These are phyloP conservation scores for Oncorhynchus tshawytscha DNA, from an alignment of 2,113 vertebrate genomes.

Conservation along the genomic window DNA sequence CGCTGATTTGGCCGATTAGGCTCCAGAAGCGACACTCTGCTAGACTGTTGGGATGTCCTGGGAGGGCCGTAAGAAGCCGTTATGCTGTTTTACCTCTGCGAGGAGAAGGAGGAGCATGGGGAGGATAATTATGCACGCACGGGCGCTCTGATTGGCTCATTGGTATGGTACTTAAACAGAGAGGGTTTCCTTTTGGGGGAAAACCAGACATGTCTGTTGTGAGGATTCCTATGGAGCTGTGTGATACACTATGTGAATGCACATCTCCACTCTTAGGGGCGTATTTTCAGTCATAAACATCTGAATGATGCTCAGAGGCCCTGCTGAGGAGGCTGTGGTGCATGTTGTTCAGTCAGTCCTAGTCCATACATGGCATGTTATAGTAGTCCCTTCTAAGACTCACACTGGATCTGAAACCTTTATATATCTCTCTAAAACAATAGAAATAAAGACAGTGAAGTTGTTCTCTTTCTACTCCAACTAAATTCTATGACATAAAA, in stretches of 20 bases:
- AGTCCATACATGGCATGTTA: slow-evolving; percentile 31
- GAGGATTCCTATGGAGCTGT: slow-evolving; percentile 41
- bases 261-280: neutral
- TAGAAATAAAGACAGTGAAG: neutral
- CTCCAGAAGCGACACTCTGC: slow-evolving; percentile 13
- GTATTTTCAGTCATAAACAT: slow-evolving; percentile 33
- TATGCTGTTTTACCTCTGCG: slow-evolving; percentile 38
- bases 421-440: neutral
- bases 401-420: neutral
- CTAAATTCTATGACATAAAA: neutral
- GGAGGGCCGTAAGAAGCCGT: slow-evolving; percentile 18
- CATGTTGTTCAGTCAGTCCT: slow-evolving; percentile 42
- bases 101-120: slow-evolving; percentile 50
- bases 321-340: slow-evolving; percentile 30
- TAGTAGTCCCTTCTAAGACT: slow-evolving; percentile 11
- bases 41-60: slow-evolving; percentile 39
- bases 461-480: neutral
- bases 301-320: slow-evolving; percentile 13
- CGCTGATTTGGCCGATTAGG: slow-evolving; percentile 62
- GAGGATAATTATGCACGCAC: slow-evolving; percentile 59
- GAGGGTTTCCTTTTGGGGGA: slow-evolving; percentile 1
- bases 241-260: slow-evolving; percentile 23
- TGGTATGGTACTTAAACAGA: slow-evolving; percentile 48
- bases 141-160: slow-evolving; percentile 61
- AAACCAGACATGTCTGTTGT: slow-evolving; percentile 34